Conservation (phyloP, 2,888 invertebrate genomes). For the Parnassius orleans region DNA sequence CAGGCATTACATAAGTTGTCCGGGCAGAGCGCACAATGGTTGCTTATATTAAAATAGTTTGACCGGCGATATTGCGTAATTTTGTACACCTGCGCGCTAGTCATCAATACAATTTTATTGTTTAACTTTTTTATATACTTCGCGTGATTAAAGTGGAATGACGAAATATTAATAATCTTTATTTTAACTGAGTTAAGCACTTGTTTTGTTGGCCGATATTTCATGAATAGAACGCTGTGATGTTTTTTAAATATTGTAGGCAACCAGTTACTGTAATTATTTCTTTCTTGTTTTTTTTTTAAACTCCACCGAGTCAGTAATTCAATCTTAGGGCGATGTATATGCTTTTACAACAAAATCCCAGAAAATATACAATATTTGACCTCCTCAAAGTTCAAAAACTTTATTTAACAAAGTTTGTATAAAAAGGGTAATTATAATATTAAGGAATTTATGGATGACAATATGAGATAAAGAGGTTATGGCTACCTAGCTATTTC, state of each 20-base stretch:
- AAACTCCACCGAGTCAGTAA: too few species aligned
- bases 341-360: too few species aligned
- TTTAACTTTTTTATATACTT: slow-evolving; percentile 35
- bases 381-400: too few species aligned
- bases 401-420: too few species aligned
- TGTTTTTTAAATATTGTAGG: not conserved
- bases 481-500: too few species aligned
- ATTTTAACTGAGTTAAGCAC: not conserved
- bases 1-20: slow-evolving; percentile 34
- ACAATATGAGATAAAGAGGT: too few species aligned
- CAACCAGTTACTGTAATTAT: too few species aligned
- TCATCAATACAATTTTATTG: slow-evolving; percentile 35
- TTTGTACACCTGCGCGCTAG: slow-evolving; percentile 35
- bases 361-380: too few species aligned
- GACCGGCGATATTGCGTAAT: slow-evolving; percentile 35
- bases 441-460: too few species aligned
- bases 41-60: slow-evolving; percentile 67
- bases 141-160: slow-evolving; percentile 26
- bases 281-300: too few species aligned
- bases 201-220: not conserved
- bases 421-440: too few species aligned
- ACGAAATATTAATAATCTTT: slow-evolving; percentile 16
- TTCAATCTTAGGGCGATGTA: too few species aligned
- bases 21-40: slow-evolving; percentile 44
- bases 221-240: not conserved